Evolutionary conservation across 30 jellyfish, hydroid and myxozoan genomes (phyloP), one percentile per base, ranked within the genome.

Genomic region (Chrysaora quinquecirrha): DNA sequence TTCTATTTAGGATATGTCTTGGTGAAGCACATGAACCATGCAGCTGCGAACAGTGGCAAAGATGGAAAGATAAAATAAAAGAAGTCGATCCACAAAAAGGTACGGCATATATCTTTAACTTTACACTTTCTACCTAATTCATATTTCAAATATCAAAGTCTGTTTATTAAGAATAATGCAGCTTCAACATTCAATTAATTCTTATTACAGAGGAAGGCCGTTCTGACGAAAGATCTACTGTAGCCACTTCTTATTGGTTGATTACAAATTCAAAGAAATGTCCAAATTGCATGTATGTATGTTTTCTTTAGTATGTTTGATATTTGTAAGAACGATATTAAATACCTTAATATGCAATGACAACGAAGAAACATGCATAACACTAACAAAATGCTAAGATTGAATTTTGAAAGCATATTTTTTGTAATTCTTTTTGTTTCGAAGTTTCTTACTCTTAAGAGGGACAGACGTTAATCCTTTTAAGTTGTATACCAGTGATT

Each of bases 1-100:
- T n/a, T n/a, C n/a, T 46, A 21, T 29, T 18, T 30, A 85, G 96
- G 89, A 22, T 20, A 3, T 85, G 96, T 75, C 48, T 74, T 23
- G 96, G 84, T 30, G 96, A 76, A 34, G 89, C 96, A 7, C 96
- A 85, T 35, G 96, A 85, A 34, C 96, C 96, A 0, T 85, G 96
- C 80, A 68, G 67, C 18, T 85, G 96, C 54, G 96, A 85, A 31
- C 21, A 67, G 9, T 85, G 96, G 96, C 85, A 85, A 58, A 48
- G 64, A 10, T 85, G 96, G 96, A 29, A 73, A 56, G 48, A 75
- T 33, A 76, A 21, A 30, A 85, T 85, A 24, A 70, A 85, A 34
- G 96, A 85, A 46, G 75, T 68, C 11, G 62, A 71, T 75, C 96
- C 96, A 2, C 71, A 76, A 34, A 52, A 85, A 60, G 96, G 96